Percentiles rank a stretch among this genome's conserved stretches.
Evolutionary conservation across 2,113 vertebrate species (phyloP).

Genomic region (Acrocephalus kingi): DNA sequence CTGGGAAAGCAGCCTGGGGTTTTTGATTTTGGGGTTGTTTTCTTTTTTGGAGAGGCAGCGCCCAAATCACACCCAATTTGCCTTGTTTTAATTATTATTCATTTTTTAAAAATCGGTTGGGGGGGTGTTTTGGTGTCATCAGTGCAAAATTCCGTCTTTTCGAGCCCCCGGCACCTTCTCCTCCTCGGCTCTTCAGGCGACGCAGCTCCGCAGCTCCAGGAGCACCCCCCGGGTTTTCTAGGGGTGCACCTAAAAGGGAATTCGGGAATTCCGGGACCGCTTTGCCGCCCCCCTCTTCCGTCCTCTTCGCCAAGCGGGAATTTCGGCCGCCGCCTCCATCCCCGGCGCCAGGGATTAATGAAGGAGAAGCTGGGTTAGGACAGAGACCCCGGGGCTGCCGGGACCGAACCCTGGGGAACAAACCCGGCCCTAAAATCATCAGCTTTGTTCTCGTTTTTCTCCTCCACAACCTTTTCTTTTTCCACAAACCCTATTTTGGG

Average conservation of each 20-base stretch:
- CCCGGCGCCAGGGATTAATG: background rate
- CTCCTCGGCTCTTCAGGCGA: background rate
- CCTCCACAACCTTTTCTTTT: background rate
- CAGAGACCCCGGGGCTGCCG: background rate
- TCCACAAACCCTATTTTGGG: background rate
- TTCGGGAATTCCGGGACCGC: background rate
- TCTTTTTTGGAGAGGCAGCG: accelerated
- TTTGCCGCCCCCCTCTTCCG: background rate
- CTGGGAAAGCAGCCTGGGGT: background rate
- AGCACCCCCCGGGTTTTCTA: background rate
- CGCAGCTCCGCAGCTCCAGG: background rate
- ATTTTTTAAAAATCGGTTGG: background rate
- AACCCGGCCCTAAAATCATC: background rate
- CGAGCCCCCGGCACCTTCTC: background rate
- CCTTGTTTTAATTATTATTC: background rate
- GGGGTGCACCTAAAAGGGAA: background rate
- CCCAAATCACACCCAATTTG: background rate
- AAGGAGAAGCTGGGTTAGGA: constrained; percentile 46
- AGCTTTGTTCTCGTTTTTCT: background rate
- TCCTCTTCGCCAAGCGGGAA: background rate
- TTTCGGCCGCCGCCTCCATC: background rate
- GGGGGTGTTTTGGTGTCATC: background rate
- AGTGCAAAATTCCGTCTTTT: background rate
- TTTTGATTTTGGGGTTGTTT: background rate
- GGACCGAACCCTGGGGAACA: background rate